Evolutionary conservation across 1,140 invertebrate genomes (phyloP).

Genomic region (Bombus pyrosoma): DNA sequence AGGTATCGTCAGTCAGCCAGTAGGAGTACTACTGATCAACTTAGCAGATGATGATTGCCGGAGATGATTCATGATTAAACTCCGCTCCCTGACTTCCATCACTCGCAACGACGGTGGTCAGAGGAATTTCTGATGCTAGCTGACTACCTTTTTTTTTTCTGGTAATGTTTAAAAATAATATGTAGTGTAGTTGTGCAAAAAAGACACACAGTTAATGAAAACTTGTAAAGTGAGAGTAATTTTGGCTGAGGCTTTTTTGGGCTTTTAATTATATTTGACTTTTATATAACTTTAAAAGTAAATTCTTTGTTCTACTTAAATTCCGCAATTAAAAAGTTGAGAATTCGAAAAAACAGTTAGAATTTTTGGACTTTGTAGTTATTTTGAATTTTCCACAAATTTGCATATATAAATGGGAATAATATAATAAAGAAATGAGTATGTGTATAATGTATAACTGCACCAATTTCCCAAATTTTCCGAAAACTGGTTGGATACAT

Average conservation of each 20-base stretch:
- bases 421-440: no score
- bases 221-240: no score
- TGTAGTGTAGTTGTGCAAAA: accelerated
- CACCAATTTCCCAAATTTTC: no score
- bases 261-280: no score
- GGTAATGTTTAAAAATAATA: accelerated
- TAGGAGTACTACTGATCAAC: constrained; percentile 61
- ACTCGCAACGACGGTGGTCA: constrained; percentile 68
- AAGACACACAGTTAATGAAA: no score
- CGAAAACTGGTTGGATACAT: no score
- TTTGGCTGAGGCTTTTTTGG: accelerated
- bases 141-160: constrained; percentile 15
- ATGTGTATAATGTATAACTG: no score
- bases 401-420: accelerated
- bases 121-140: constrained; percentile 74
- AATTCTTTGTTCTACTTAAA: accelerated
- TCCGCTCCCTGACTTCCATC: constrained; percentile 66
- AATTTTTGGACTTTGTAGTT: no score
- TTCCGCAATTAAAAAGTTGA: accelerated
- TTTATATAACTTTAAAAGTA: neutral
- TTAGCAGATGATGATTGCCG: constrained; percentile 75
- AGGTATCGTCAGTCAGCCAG: neutral
- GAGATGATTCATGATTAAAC: constrained; percentile 77
- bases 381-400: no score
- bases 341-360: no score